phyloP scores from a whole-genome alignment of 92 coral and sea anemone genomes.

The Palythoa grandiflora region DNA sequence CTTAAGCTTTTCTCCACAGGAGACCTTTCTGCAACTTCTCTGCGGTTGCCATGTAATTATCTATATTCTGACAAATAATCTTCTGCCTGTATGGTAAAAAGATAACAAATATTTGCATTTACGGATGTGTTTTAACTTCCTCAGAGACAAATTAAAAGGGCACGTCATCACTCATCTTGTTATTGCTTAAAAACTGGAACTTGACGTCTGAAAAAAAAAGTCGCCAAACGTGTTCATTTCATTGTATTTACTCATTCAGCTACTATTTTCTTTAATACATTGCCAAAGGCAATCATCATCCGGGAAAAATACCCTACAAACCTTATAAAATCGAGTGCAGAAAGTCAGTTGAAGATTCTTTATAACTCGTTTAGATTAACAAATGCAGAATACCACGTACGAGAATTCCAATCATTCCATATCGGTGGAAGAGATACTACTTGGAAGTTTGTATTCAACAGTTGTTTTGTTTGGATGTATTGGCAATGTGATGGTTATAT shows the following conservation, averaged over 20 bases:
- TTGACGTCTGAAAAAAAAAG: neutral
- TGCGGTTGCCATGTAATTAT: no score
- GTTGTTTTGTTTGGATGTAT: constrained; percentile 48
- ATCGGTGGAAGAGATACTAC: constrained; percentile 33
- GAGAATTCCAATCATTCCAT: neutral
- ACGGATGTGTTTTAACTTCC: no score
- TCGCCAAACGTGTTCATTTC: neutral
- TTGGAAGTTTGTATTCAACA: constrained; percentile 40
- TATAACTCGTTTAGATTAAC: neutral
- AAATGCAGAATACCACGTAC: constrained; percentile 9
- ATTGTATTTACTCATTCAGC: neutral
- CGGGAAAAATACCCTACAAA: no score
- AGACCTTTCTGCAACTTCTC: no score
- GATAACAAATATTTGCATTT: no score
- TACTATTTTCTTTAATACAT: neutral
- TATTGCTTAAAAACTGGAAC: no score
- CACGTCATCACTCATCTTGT: no score
- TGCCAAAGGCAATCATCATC: neutral
- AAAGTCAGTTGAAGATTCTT: neutral
- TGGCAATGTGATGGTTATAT: constrained; percentile 56
- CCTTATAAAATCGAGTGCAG: neutral
- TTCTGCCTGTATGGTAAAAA: no score
- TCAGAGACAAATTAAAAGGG: no score
- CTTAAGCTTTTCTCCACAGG: no score
- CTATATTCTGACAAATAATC: no score